Evolutionary conservation across 2,797 vertebrate species (phyloP), one percentile per base, ranked within the genome.

Genomic region (Esox lucius): DNA sequence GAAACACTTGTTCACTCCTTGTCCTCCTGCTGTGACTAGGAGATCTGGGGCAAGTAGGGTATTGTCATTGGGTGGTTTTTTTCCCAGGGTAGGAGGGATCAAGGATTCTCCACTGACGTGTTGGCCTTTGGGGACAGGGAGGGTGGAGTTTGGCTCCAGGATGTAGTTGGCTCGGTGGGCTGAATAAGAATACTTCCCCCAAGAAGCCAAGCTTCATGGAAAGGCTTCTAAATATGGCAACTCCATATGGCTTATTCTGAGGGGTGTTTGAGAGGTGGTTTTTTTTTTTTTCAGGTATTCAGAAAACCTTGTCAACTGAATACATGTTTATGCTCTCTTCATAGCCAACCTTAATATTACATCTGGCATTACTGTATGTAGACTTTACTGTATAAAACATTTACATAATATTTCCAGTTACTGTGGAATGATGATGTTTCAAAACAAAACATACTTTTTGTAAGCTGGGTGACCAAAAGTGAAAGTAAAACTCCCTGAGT

Each of bases 1-100:
- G 86, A 90, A 91, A 88, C 71, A 3, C 78, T 80, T 12, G 80
- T 88, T 94, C 91, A 87, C 88, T 88, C 87, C 73, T 83, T 92
- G 90, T 93, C 87, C 91, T 91, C 87, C 88, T 16, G 2, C 88
- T 80, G 70, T 80, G 85, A 83, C 64, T 42, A 61, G 82, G 0
- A 0, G 80, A 53, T 56, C 83, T 81, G 81, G 70, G 66, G 16
- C 80, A 61, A 0, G 75, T 77, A 72, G 78, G 12, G 42, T 71
- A 62, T 78, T 61, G 68, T 73, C 70, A 76, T 22, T 80, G 73
- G 78, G 74, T 67, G 42, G 71, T 39, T 76, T 76, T 76, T 76
- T 76, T 72, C 28, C 28, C 33, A n/a, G 33, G 51, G 42, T 4
- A 46, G 42, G 42, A 46, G 42, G 75, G 49, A 66, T 33, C 62